Base-by-base conservation (phyloP, 1,140 invertebrate genomes). In the Goniozus legneri region DNA sequence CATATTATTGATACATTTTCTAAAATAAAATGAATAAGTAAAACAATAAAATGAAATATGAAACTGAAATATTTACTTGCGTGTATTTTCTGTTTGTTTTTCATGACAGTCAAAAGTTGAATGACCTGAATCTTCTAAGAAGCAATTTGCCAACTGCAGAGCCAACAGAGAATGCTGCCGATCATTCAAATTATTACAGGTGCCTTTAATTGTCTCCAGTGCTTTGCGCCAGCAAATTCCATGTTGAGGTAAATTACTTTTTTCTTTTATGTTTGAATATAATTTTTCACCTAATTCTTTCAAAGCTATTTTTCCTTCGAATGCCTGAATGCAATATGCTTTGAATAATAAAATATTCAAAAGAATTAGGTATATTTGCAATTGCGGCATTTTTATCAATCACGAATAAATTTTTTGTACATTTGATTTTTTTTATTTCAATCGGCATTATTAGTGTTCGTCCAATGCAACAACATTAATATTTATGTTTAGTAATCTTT, bases 81-180 rank as follows among this genome's bases (percentile, higher is more conserved):
- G 58, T 24, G 72, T 36, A 33, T 65, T 64, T 30, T 66, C 62
- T 33, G 69, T 69, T 59, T 68, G 49, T 47, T 62, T 64, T 6
- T 55, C 21, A 47, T 78, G 64, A 59, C 84, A 86, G 3, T 74
- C 57, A 55, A 83, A 81, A 2, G 62, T 69, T 8, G 60, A 53
- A 51, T 78, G 68, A 12, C 83, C 80, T 51, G 82, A 75, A 75
- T 81, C 81, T 59, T 80, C 69, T 14, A 85, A 65, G 65, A 86
- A 87, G 67, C 85, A 87, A 60, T 85, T 82, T 2, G 83, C 75
- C 56, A 87, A 79, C n/a, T 69, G 59, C 21, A 87, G 63, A 6
- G 84, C 81, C 18, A 87, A 67, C 14, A 79, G 58, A 20, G 77
- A 79, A 66, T 86, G 84, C 14, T 76, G 65, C 12, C 82, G 69